Conservation (phyloP, 2,888 invertebrate species). For the Galerucella pusilla region DNA sequence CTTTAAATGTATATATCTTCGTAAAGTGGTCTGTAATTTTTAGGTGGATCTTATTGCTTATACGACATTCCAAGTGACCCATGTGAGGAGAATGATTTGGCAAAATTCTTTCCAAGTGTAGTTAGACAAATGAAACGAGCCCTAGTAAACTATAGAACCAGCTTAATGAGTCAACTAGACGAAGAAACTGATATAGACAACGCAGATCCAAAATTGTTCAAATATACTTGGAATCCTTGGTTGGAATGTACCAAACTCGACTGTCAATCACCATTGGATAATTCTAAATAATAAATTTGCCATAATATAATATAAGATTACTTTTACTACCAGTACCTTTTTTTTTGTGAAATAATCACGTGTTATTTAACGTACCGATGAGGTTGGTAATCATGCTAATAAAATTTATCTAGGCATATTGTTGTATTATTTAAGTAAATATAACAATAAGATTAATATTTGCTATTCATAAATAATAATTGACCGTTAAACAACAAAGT, state of each 20-base stretch:
- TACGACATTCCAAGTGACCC: slow-evolving; percentile 84
- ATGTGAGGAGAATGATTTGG: slow-evolving; percentile 79
- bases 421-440: too few relatives aligned
- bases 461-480: too few relatives aligned
- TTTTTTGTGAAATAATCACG: background rate
- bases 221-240: slow-evolving; percentile 81
- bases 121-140: slow-evolving; percentile 66
- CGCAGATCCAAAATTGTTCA: slow-evolving; percentile 77
- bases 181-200: slow-evolving; percentile 68
- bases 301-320: background rate
- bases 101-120: slow-evolving; percentile 68
- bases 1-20: too few relatives aligned
- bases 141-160: slow-evolving; percentile 67
- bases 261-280: slow-evolving; percentile 39
- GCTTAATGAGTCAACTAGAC: slow-evolving; percentile 68
- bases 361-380: too few relatives aligned
- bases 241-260: slow-evolving; percentile 59
- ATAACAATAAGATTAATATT: too few relatives aligned
- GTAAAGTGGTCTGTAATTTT: background rate
- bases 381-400: too few relatives aligned
- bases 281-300: slow-evolving; percentile 4
- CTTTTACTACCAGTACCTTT: background rate
- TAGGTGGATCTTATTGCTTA: slow-evolving; percentile 73
- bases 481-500: too few relatives aligned
- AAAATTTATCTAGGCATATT: too few relatives aligned